Percentiles rank a stretch among this genome's conserved stretches.
phyloP scores from a whole-genome alignment of 1,140 invertebrate species.

The Neocloeon triangulifer region DNA sequence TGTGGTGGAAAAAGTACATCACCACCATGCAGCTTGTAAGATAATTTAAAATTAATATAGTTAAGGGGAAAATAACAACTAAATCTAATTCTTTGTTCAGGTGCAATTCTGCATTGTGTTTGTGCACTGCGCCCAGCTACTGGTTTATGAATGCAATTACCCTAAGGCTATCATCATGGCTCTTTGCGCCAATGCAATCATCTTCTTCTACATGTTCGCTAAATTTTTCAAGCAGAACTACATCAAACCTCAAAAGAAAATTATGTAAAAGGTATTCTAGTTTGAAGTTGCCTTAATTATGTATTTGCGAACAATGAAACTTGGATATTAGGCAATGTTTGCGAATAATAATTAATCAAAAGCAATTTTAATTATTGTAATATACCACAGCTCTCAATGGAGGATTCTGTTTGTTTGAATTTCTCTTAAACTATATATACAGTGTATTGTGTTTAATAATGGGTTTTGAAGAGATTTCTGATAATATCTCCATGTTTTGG shows the following conservation, averaged over 20 bases:
- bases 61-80: slow-evolving; percentile 1
- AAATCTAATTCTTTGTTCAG: slow-evolving; percentile 1
- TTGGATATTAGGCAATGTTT: neutral
- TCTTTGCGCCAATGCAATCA: slow-evolving; percentile 42
- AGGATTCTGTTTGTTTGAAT: too few species aligned
- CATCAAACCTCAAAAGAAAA: slow-evolving; percentile 11
- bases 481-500: too few species aligned
- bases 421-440: too few species aligned
- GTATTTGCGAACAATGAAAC: slow-evolving; percentile 11
- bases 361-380: neutral
- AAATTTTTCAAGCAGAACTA: slow-evolving; percentile 63
- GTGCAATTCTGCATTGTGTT: slow-evolving; percentile 13
- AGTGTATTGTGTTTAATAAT: too few species aligned
- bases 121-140: slow-evolving; percentile 26
- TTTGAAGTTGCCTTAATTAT: slow-evolving; percentile 11
- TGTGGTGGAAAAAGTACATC: slow-evolving; percentile 31
- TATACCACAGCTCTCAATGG: too few species aligned
- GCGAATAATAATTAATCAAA: too few species aligned
- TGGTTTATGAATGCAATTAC: slow-evolving; percentile 22
- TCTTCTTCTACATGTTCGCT: slow-evolving; percentile 68
- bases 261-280: slow-evolving; percentile 13
- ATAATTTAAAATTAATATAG: neutral
- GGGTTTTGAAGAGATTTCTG: too few species aligned
- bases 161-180: slow-evolving; percentile 26
- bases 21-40: slow-evolving; percentile 24